A percentile compares a stretch with the other conserved stretches of the same genome.
These are phyloP conservation scores for Gastrophysa polygoni DNA, from an alignment of 2,888 invertebrate genomes.

Conservation along the genomic window DNA sequence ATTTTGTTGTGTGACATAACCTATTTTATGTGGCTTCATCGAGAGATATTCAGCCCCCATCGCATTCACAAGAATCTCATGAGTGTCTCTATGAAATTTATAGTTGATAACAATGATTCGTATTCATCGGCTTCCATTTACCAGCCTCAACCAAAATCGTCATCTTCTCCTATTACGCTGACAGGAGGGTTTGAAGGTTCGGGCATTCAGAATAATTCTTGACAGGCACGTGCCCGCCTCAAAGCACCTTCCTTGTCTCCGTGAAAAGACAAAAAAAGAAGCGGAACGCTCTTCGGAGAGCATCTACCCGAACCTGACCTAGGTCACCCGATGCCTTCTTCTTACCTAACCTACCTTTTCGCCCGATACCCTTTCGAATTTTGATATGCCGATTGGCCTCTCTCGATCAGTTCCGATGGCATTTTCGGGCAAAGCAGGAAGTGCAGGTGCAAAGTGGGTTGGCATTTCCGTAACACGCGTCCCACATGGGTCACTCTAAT, in stretches of 20 bases:
- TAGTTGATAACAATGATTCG: no score
- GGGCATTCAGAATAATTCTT: not conserved
- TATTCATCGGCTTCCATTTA: no score
- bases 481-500: slow-evolving; percentile 13
- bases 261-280: not conserved
- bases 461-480: slow-evolving; percentile 6
- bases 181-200: not conserved
- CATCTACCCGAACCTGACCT: not conserved
- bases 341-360: not conserved
- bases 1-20: no score
- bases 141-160: not conserved
- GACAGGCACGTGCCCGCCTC: not conserved
- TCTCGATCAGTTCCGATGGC: slow-evolving; percentile 3
- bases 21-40: no score
- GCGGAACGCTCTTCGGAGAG: not conserved
- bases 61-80: no score
- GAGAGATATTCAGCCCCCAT: no score
- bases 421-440: slow-evolving; percentile 8
- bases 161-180: not conserved
- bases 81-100: no score
- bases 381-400: slow-evolving; percentile 13
- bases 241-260: not conserved
- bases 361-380: not conserved
- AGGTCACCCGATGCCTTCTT: not conserved
- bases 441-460: slow-evolving; percentile 14